Evolutionary conservation across 2,797 vertebrate species (phyloP).

Genomic region (Clamator glandarius): DNA sequence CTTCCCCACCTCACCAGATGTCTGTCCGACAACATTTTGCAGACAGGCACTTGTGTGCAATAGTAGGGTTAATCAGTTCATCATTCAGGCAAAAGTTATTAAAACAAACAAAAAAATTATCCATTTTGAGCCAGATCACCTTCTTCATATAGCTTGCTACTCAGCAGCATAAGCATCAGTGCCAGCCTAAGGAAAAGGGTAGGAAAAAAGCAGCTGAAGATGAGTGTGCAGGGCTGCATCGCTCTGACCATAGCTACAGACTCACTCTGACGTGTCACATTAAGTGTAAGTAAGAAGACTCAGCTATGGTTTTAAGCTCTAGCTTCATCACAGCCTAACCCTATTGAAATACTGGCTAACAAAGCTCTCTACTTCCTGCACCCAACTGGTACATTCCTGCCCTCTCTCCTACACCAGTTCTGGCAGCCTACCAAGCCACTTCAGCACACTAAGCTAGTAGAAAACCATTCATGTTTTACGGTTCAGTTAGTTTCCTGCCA

Average conservation of each 20-base stretch:
- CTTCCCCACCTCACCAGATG: background rate
- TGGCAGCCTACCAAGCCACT: slow-evolving; percentile 25
- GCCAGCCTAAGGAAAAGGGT: background rate
- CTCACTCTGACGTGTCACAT: background rate
- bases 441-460: slow-evolving; percentile 8
- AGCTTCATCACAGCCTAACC: background rate
- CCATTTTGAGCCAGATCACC: background rate
- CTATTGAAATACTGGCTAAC: background rate
- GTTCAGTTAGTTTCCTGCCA: slow-evolving; percentile 37
- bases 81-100: background rate
- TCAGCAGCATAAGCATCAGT: background rate
- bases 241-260: background rate
- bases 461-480: slow-evolving; percentile 6
- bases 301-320: background rate
- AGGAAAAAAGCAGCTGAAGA: background rate
- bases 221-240: rapidly evolving
- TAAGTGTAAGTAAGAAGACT: background rate
- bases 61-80: background rate
- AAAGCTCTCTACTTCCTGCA: background rate
- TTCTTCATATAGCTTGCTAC: background rate
- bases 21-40: background rate
- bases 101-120: background rate
- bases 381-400: background rate
- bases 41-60: background rate
- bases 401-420: background rate